Evolutionary conservation across 1,140 invertebrate genomes (phyloP).

Genomic region (Atta texana): DNA sequence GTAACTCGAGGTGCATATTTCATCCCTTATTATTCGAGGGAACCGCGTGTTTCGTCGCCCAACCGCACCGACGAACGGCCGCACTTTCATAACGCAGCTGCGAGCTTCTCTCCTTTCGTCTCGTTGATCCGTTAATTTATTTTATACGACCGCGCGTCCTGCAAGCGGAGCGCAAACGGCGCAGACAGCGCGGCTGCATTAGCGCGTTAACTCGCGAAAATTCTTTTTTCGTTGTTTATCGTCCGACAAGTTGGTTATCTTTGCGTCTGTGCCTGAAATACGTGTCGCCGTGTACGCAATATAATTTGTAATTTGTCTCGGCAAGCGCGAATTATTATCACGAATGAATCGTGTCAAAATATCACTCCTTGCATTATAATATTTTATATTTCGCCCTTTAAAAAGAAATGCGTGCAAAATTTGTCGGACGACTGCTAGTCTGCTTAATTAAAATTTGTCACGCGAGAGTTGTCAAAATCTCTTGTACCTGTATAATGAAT

Average conservation of each 20-base stretch:
- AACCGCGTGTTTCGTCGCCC: conserved; percentile 36
- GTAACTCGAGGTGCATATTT: conserved; percentile 66
- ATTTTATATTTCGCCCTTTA: background rate
- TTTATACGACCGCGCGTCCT: conserved; percentile 27
- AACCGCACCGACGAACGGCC: conserved; percentile 48
- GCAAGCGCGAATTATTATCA: background rate
- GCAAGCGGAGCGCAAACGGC: conserved; percentile 41
- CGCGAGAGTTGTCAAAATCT: background rate
- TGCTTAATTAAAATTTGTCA: conserved; percentile 9
- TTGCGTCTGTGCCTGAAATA: background rate
- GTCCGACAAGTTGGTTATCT: conserved; percentile 17
- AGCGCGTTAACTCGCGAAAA: conserved; percentile 30
- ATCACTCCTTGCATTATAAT: conserved; percentile 3
- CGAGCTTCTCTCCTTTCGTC: conserved; percentile 38
- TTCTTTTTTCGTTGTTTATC: conserved; percentile 45
- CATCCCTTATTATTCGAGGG: conserved; percentile 63
- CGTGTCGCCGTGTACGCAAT: background rate
- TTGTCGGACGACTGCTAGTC: background rate
- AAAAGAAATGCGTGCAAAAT: background rate
- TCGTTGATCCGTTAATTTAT: conserved; percentile 40
- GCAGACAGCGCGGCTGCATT: conserved; percentile 44
- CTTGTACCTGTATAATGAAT: background rate
- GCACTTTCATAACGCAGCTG: conserved; percentile 43
- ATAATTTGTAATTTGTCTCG: conserved; percentile 39
- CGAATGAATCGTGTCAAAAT: conserved; percentile 3